Conservation (phyloP, 64 coral and sea anemone species). For the Porites lutea region DNA sequence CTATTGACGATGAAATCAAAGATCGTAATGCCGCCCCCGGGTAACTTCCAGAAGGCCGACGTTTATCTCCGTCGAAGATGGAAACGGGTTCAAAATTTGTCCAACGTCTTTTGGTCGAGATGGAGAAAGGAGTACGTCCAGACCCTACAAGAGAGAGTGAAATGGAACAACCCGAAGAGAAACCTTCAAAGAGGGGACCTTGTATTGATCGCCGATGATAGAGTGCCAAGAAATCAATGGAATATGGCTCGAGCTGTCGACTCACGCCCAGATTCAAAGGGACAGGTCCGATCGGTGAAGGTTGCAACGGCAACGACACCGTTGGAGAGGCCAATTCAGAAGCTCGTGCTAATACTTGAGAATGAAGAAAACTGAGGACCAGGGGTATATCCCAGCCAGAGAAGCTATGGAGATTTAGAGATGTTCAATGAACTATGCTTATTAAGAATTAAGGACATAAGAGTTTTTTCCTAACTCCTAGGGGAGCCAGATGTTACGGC, state of each 20-base stretch:
- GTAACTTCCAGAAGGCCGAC: too few species aligned
- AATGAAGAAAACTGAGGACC: not conserved
- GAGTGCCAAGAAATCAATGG: not conserved
- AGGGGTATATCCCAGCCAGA: slow-evolving; percentile 17
- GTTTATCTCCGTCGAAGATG: too few species aligned
- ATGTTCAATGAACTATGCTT: not conserved
- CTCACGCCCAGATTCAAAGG: not conserved
- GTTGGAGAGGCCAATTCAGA: not conserved
- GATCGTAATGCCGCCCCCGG: too few species aligned
- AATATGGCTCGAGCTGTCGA: not conserved
- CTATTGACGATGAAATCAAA: too few species aligned
- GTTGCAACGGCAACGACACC: slow-evolving; percentile 11
- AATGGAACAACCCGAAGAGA: too few species aligned
- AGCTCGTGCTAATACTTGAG: not conserved
- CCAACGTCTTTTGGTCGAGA: too few species aligned
- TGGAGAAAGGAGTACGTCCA: too few species aligned
- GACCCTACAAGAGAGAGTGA: too few species aligned
- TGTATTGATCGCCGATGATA: too few species aligned
- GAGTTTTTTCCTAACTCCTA: slow-evolving; percentile 6
- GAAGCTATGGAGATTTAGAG: not conserved
- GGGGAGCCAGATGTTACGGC: slow-evolving; percentile 1
- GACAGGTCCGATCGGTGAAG: slow-evolving; percentile 29
- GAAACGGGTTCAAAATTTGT: too few species aligned
- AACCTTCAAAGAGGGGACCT: too few species aligned
- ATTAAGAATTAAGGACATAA: not conserved